Evolutionary conservation across 2,797 vertebrate species (phyloP), one percentile per base, ranked within the genome.

Genomic region (Cryptoblepharus egeriae): DNA sequence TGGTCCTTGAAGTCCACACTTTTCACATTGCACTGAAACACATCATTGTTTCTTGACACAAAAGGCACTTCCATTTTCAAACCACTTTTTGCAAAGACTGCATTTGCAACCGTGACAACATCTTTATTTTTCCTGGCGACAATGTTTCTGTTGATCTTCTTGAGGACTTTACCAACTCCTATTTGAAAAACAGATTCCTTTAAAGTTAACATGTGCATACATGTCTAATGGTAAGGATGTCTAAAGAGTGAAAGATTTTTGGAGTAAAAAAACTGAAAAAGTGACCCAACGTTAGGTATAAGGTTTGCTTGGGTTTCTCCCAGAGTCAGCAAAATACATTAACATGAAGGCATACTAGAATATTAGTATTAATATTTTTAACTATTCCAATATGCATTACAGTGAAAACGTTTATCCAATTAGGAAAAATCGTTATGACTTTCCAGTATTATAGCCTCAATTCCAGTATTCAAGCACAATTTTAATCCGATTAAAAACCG

Each of bases 141-240:
- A 89, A 99, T 92, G 68, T 94, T 93, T 94, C 97, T 99, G 94
- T 99, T 98, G 91, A 98, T 96, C 92, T 97, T 98, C 95, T 93
- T 98, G 88, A 99, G 88, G 86, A 97, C 97, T 94, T 97, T 99
- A 90, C 98, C 97, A 64, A 96, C 97, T 83, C 98, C 98, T 99
- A 91, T 69, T 88, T 69, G 84, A 88, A 88, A 55, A 73, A 13
- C n/a, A 10, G 79, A 87, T 80, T 75, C 87, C 92, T 84, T 91
- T 80, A 52, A 3, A 52, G 49, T 16, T 52, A 18, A 52, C 45
- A 45, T 11, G 11, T 45, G 2, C 45, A 49, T 2, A 52, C 49
- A 52, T 10, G 2, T 4, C 13, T 52, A 52, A 52, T 18, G 45
- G 81, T 71, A 16, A 30, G 82, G 69, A 90, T 1, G 2, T 65